A percentile compares a stretch with the other conserved stretches of the same genome.
Evolutionary conservation across 2,113 vertebrate species (phyloP).

Genomic region (Dipodomys ordii): DNA sequence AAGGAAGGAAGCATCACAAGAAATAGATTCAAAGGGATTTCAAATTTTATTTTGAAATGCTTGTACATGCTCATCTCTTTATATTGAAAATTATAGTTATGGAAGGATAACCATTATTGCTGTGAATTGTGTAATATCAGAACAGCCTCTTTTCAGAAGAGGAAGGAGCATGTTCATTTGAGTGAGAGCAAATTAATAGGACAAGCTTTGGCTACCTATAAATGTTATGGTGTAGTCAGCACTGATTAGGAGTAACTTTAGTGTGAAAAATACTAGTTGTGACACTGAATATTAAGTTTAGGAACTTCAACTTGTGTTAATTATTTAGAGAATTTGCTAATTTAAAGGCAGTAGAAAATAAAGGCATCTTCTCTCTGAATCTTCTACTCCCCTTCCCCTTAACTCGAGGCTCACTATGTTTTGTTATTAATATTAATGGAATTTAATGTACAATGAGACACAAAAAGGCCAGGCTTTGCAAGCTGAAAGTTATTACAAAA

Average conservation of each 20-base stretch:
- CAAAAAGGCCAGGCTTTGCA: neutral
- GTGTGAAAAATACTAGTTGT: neutral
- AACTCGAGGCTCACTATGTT: constrained; percentile 43
- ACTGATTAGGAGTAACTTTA: neutral
- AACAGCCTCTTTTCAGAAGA: neutral
- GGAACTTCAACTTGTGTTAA: neutral
- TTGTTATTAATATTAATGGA: constrained; percentile 23
- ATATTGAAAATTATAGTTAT: neutral
- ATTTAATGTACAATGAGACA: constrained; percentile 18
- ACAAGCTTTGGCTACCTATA: neutral
- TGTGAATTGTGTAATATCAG: neutral
- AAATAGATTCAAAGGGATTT: neutral
- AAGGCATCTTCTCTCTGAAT: neutral
- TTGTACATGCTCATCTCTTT: neutral
- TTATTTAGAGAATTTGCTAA: neutral
- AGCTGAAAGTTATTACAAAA: constrained; percentile 26
- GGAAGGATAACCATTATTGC: neutral
- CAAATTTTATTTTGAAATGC: neutral
- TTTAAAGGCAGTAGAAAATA: neutral
- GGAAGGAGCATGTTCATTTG: neutral
- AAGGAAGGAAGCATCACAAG: neutral
- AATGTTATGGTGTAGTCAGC: neutral
- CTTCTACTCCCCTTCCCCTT: neutral
- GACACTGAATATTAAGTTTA: neutral
- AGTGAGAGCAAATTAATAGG: neutral